Evolutionary conservation across 1,140 invertebrate species (phyloP).

Genomic region (Drosophila ambigua): DNA sequence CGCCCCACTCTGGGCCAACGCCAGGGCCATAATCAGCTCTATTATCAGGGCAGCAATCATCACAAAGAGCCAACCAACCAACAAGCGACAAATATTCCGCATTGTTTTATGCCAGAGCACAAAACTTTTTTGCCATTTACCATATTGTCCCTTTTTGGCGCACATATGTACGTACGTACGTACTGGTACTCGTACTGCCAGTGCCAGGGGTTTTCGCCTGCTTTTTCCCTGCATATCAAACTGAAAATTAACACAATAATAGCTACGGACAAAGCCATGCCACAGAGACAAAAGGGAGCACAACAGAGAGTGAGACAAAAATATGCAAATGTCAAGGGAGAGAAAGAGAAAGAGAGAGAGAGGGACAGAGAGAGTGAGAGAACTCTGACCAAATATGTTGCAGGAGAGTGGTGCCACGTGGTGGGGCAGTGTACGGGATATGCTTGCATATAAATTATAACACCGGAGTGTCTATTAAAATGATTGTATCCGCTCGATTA

Average conservation of each 20-base stretch:
- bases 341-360: background rate
- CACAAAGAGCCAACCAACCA: slow-evolving; percentile 63
- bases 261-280: slow-evolving; percentile 54
- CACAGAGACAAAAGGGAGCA: slow-evolving; percentile 25
- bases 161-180: slow-evolving; percentile 23
- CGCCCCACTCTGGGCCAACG: background rate
- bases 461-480: slow-evolving; percentile 83
- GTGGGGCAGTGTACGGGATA: slow-evolving; percentile 44
- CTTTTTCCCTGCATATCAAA: slow-evolving; percentile 45
- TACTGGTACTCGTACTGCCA: background rate
- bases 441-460: slow-evolving; percentile 81
- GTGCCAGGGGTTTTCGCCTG: slow-evolving; percentile 2
- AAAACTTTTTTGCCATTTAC: slow-evolving; percentile 71
- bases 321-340: slow-evolving; percentile 70
- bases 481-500: slow-evolving; percentile 84
- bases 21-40: slow-evolving; percentile 10
- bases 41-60: slow-evolving; percentile 43
- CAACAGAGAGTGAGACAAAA: slow-evolving; percentile 23
- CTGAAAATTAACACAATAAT: slow-evolving; percentile 79
- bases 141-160: slow-evolving; percentile 52
- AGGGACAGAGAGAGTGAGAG: background rate
- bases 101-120: slow-evolving; percentile 73
- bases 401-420: background rate
- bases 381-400: background rate
- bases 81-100: slow-evolving; percentile 73